Base-by-base conservation (phyloP, 2,888 invertebrate species). In the Glaucopsyche alexis region DNA sequence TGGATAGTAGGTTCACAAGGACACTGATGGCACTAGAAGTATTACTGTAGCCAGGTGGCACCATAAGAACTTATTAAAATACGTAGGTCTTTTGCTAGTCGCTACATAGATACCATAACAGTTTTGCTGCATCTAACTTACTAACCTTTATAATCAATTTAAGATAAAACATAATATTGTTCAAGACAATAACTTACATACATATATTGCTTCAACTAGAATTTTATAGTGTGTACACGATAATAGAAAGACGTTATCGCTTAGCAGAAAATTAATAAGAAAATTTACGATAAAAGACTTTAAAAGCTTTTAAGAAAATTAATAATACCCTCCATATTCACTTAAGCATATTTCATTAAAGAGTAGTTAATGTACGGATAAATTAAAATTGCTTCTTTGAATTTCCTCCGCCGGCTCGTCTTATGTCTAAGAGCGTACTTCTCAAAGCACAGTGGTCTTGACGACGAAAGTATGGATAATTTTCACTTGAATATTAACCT, bases 341-440 rank as follows among this genome's bases (percentile, higher is more conserved):
- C 29, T 38, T 29, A 49, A 47, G 49, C 47, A 11, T 47, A 13
- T 49, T 69, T 49, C 14, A 49, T 49, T 38, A 49, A 7, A 49
- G 69, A 47, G 69, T 69, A 8, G 29, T 29, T 42, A 67, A 19
- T 67, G 49, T 42, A 69, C 49, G 69, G 29, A 69, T 69, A 49
- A 69, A 69, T 69, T 47, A 13, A 67, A 47, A 67, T 67, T 45
- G 67, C 47, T 19, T 67, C 45, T 16, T 67, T 45, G 67, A 67
- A 16, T 67, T 49, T 49, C 13, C 14, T 29, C 47, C 49, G 45
- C 29, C 47, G 69, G 29, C 14, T 49, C 64, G 14, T 13, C 47
- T 69, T 47, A 29, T 2, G 49, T 29, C 8, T 49, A 49, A 69
- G 29, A 69, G 29, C 40, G 14, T 45, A 19, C 45, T 49, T 49